These are phyloP conservation scores for Tortrix viridana DNA, from an alignment of 2,888 invertebrate genomes.

Conservation along the genomic window DNA sequence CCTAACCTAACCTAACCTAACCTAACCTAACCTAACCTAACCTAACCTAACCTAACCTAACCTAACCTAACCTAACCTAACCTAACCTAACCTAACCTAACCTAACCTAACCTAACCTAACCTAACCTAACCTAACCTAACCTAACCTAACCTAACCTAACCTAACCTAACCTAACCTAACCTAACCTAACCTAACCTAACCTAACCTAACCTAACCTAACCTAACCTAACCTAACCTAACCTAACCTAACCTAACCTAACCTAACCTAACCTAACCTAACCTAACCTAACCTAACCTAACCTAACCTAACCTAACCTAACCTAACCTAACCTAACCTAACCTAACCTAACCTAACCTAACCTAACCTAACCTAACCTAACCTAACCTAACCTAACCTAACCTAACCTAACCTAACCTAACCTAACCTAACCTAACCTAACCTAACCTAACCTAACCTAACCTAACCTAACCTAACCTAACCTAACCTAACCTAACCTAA, in stretches of 20 bases:
- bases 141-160: slow-evolving; percentile 16
- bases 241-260: slow-evolving; percentile 41
- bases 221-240: slow-evolving; percentile 30
- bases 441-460: no score
- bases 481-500: no score
- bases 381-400: no score
- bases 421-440: no score
- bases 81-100: slow-evolving; percentile 16
- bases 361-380: no score
- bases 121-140: slow-evolving; percentile 16
- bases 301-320: slow-evolving; percentile 40
- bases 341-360: no score
- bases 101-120: slow-evolving; percentile 16
- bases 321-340: no score
- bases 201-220: slow-evolving; percentile 16
- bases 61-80: slow-evolving; percentile 16
- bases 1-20: slow-evolving; percentile 16
- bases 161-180: slow-evolving; percentile 16
- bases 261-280: slow-evolving; percentile 41
- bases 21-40: slow-evolving; percentile 16
- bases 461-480: no score
- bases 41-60: slow-evolving; percentile 16
- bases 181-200: slow-evolving; percentile 16
- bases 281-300: slow-evolving; percentile 38
- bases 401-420: no score